Conservation (phyloP, 2,113 vertebrate genomes). For the Isichthys henryi region DNA sequence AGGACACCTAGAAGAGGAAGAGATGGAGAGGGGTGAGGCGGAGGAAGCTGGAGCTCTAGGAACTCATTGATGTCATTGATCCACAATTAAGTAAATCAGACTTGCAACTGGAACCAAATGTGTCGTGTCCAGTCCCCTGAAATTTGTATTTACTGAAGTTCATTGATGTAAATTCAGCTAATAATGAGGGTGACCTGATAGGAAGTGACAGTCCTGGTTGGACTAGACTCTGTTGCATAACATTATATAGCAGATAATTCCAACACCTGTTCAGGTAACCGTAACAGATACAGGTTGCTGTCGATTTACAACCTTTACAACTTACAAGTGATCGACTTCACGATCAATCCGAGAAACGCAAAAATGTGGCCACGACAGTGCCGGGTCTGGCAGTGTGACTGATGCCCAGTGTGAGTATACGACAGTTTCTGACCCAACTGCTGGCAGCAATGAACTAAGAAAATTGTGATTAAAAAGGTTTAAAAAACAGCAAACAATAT, state of each 20-base stretch:
- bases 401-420: neutral
- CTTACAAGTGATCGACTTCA: neutral
- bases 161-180: neutral
- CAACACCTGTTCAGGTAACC: neutral
- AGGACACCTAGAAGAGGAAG: slow-evolving; percentile 14
- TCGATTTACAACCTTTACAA: neutral
- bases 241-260: neutral
- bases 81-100: neutral
- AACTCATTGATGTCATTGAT: neutral
- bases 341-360: neutral
- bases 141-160: neutral
- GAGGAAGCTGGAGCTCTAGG: neutral
- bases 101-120: neutral
- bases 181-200: slow-evolving; percentile 9
- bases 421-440: neutral
- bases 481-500: neutral
- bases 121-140: neutral
- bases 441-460: neutral
- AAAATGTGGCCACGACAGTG: neutral
- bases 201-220: neutral
- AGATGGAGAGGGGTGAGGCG: neutral
- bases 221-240: neutral
- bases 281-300: neutral
- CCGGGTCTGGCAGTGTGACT: neutral
- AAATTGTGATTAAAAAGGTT: neutral